Base-by-base conservation (phyloP, 2,888 invertebrate species). In the Mantis religiosa region DNA sequence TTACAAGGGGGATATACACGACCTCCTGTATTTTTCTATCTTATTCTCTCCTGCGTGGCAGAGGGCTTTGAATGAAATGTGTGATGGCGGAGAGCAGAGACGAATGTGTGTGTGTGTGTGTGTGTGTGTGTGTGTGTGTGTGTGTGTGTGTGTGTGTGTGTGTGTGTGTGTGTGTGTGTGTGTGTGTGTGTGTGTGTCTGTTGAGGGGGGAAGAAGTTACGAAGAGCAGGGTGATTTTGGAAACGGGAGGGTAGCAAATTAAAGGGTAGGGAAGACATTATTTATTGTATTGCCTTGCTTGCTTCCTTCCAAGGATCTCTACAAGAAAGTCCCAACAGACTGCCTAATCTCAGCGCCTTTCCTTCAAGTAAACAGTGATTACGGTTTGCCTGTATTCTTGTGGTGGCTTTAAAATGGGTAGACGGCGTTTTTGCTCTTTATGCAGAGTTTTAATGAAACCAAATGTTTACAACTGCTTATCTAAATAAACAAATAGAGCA, bases 201-300 rank as follows among this genome's bases (percentile, higher is more conserved):
- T 30, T 54, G 54, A 27, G 7, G 30, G 25, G 34, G 54, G 27
- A 41, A 84, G 34, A 34, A 84, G 85, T 85, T 71, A 71, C 54
- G 54, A 71, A 28, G 54, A 71, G 85, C 54, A 85, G 85, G 71
- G 85, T 85, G 85, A 85, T 71, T 85, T 71, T 41, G 85, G 85
- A 85, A 85, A 85, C 47, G 85, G 85, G 54, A 85, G 85, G 85
- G 20, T 71, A 85, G 85, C 85, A 85, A 85, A 85, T 85, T 85
- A 85, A 85, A 85, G 71, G 47, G 54, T 54, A 71, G 85, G 71
- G 54, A 85, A 71, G 85, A 85, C 71, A 85, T 85, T 85, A 85
- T 85, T 85, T 85, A 85, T 85, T 85, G 85, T 54, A 85, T 85
- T 85, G 85, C 85, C 85, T 47, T 54, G 85, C 85, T 85, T 47